Conservation (phyloP, 2,113 vertebrate species). For the Sturnira hondurensis region DNA sequence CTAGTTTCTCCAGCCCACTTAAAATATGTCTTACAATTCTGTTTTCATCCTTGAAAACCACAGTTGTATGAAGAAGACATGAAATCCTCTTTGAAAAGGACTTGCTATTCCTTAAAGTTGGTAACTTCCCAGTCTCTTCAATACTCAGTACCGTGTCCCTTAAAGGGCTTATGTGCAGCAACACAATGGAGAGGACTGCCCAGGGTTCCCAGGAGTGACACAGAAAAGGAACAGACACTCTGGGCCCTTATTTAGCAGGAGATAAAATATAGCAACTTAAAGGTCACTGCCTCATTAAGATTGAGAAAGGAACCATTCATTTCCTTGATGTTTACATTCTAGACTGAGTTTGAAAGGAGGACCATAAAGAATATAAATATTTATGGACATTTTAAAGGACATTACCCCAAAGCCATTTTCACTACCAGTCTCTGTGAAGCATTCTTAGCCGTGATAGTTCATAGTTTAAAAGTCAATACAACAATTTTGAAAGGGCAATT, state of each 20-base stretch:
- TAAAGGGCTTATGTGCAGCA: not conserved
- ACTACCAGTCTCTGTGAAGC: not conserved
- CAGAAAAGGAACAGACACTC: not conserved
- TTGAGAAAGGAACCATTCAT: constrained; percentile 41
- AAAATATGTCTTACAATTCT: not conserved
- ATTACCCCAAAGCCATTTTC: constrained; percentile 35
- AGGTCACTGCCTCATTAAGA: constrained; percentile 33
- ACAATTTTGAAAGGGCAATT: not conserved
- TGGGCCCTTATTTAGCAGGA: not conserved
- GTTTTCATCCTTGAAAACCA: constrained; percentile 46
- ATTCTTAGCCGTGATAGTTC: not conserved
- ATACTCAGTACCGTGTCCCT: not conserved
- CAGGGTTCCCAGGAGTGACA: not conserved
- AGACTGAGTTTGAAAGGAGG: constrained; percentile 1
- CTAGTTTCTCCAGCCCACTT: not conserved
- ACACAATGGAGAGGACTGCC: not conserved
- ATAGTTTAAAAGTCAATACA: constrained; percentile 34
- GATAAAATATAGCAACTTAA: constrained; percentile 36
- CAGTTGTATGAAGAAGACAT: not conserved
- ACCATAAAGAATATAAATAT: constrained; percentile 11
- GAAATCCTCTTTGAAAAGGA: not conserved
- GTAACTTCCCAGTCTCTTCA: not conserved
- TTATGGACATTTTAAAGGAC: constrained; percentile 17
- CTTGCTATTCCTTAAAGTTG: not conserved
- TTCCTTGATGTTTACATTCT: constrained; percentile 16